These are phyloP conservation scores for Holacanthus passer DNA, from an alignment of 2,113 vertebrate species.

Conservation along the genomic window DNA sequence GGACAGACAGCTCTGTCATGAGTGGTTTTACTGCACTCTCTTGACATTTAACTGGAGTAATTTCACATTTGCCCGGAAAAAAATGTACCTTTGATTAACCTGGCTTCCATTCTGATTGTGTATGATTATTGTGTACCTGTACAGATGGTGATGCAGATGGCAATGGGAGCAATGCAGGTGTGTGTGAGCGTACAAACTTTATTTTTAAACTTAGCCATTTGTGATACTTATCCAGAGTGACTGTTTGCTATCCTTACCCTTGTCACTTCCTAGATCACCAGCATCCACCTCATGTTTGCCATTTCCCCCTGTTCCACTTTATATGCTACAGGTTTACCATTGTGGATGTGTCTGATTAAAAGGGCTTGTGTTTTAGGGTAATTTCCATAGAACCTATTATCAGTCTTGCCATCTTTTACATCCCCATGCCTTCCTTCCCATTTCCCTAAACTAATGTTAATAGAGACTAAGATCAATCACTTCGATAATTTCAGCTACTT, in stretches of 20 bases:
- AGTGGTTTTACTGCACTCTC: conserved; percentile 29
- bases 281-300: conserved; percentile 36
- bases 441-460: background rate
- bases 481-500: background rate
- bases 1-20: conserved; percentile 17
- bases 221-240: conserved; percentile 53
- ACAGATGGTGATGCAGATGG: conserved; percentile 85
- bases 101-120: conserved; percentile 72
- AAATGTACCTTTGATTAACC: conserved; percentile 56
- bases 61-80: conserved; percentile 25
- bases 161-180: conserved; percentile 81
- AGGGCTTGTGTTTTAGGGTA: background rate
- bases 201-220: conserved; percentile 36
- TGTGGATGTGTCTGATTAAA: conserved; percentile 17
- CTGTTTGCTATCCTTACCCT: conserved; percentile 32
- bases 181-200: conserved; percentile 49
- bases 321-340: background rate
- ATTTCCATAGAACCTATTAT: conserved; percentile 1
- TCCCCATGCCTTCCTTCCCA: conserved; percentile 9
- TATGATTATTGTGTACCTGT: conserved; percentile 80
- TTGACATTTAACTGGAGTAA: conserved; percentile 33
- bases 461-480: background rate
- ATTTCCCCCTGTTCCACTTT: background rate
- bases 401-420: background rate
- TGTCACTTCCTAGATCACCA: conserved; percentile 26